A percentile compares a stretch with the other conserved stretches of the same genome.
Evolutionary conservation across 2,888 invertebrate genomes (phyloP).

Genomic region (Cheilosia vernalis): DNA sequence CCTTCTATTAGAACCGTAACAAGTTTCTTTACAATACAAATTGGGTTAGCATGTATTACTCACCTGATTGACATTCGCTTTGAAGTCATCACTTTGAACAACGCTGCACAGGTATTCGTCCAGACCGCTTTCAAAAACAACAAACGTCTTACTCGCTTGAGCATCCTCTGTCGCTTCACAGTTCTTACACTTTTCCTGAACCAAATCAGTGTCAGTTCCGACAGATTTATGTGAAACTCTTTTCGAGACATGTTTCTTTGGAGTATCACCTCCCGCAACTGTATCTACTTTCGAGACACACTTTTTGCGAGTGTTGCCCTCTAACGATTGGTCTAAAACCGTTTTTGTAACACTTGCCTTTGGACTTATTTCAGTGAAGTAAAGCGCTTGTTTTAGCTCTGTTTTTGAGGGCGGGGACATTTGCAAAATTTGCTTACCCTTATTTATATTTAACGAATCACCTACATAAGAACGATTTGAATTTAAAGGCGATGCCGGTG

Average conservation of each 20-base stretch:
- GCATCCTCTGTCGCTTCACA: background rate
- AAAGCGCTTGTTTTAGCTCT: background rate
- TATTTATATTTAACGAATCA: background rate
- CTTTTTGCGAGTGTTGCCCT: background rate
- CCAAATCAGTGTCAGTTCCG: background rate
- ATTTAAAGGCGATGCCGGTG: background rate
- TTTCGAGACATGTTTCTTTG: background rate
- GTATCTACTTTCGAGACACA: background rate
- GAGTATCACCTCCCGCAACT: background rate
- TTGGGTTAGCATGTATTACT: background rate
- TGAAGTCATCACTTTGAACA: conserved; percentile 79
- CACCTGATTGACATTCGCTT: conserved; percentile 76
- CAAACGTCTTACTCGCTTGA: conserved; percentile 74
- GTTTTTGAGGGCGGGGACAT: background rate
- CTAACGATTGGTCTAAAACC: background rate
- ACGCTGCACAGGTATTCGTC: conserved; percentile 79
- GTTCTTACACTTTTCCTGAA: conserved; percentile 5
- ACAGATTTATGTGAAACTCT: conserved; percentile 19
- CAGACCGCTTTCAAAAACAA: conserved; percentile 79
- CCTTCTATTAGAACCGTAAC: background rate
- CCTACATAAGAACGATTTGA: background rate
- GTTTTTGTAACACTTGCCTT: background rate
- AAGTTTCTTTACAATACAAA: too few species aligned
- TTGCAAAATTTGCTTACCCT: background rate
- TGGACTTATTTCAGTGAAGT: background rate